Evolutionary conservation across 2,113 vertebrate genomes (phyloP).

Genomic region (Vidua chalybeata): DNA sequence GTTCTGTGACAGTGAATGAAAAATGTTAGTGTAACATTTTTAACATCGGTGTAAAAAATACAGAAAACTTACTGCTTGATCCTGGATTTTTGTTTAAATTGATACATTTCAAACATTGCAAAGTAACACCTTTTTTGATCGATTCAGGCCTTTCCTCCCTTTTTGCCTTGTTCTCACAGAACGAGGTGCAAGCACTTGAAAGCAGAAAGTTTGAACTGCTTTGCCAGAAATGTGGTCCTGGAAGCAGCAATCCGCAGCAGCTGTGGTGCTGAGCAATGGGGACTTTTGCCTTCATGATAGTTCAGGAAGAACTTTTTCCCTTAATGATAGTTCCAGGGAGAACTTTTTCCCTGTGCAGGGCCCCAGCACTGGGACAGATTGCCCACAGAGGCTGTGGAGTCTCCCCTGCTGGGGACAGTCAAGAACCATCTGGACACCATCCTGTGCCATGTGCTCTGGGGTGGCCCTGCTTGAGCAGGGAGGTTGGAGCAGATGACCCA

Average conservation of each 20-base stretch:
- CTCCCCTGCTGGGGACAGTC: accelerated
- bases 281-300: background rate
- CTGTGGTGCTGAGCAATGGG: background rate
- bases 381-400: background rate
- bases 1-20: background rate
- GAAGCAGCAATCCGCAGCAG: background rate
- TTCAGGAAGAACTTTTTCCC: background rate
- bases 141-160: background rate
- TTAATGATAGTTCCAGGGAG: background rate
- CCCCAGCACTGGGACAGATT: background rate
- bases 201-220: background rate
- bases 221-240: background rate
- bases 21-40: background rate
- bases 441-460: background rate
- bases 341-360: background rate
- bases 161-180: background rate
- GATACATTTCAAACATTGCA: background rate
- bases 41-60: background rate
- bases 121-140: background rate
- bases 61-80: background rate
- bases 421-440: background rate
- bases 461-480: background rate
- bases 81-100: background rate
- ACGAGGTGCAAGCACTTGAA: background rate
- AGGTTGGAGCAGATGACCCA: background rate